A percentile compares a stretch with the other conserved stretches of the same genome.
These are phyloP conservation scores for Syritta pipiens DNA, from an alignment of 2,888 invertebrate species.

Conservation along the genomic window DNA sequence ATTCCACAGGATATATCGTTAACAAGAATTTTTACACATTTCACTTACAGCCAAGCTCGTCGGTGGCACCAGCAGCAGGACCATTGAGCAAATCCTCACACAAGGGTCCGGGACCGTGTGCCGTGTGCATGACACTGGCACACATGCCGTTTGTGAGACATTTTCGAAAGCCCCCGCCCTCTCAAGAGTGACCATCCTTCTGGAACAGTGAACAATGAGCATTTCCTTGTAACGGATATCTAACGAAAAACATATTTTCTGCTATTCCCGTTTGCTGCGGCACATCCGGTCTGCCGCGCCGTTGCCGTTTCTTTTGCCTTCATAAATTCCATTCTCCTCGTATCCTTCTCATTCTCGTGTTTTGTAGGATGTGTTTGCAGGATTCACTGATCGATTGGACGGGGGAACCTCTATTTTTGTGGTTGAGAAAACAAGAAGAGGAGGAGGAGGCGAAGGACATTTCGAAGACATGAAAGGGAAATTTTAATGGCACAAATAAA, in stretches of 20 bases:
- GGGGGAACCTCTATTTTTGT: background rate
- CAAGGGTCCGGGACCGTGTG: background rate
- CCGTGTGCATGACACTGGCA: background rate
- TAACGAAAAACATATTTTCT: conserved; percentile 47
- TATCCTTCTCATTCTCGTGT: background rate
- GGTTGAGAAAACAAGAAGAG: no score
- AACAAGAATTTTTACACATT: conserved; percentile 41
- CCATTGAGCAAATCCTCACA: background rate
- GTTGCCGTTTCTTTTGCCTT: no score
- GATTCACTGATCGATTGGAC: conserved; percentile 25
- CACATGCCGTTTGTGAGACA: background rate
- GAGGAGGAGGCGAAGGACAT: no score
- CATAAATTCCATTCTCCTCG: background rate
- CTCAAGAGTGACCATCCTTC: conserved; percentile 36
- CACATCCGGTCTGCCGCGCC: conserved; percentile 18
- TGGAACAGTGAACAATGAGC: conserved; percentile 61
- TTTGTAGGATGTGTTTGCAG: background rate
- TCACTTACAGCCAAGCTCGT: conserved; percentile 38
- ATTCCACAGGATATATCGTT: conserved; percentile 14
- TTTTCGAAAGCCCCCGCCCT: background rate
- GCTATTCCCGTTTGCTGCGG: background rate
- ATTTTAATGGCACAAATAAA: background rate
- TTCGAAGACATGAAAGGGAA: conserved; percentile 16
- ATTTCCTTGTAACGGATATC: conserved; percentile 50
- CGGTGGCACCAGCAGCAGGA: conserved; percentile 5